Conservation (phyloP, 2,797 vertebrate genomes). For the Rhinichthys osculus region DNA sequence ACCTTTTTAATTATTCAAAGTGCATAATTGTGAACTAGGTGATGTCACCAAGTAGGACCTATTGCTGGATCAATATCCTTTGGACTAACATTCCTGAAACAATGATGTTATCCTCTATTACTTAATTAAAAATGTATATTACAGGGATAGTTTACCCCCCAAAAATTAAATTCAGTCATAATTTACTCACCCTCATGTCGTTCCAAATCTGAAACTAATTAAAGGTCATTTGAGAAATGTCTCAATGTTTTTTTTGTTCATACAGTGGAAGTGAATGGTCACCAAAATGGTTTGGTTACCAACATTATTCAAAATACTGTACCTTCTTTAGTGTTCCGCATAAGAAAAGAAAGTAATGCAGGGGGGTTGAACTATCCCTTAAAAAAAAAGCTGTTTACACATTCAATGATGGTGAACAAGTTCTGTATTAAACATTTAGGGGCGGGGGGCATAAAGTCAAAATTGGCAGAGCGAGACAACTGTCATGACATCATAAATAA, state of each 20-base stretch:
- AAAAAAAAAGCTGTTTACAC: background rate
- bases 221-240: background rate
- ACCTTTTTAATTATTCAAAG: constrained; percentile 7
- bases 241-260: background rate
- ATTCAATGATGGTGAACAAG: background rate
- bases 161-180: background rate
- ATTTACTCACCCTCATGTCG: background rate
- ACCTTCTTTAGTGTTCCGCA: background rate
- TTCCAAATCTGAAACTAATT: background rate
- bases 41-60: constrained; percentile 1
- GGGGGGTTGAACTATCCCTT: background rate
- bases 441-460: background rate
- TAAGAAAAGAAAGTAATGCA: background rate
- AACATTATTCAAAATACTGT: background rate
- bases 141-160: background rate
- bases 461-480: no score
- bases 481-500: background rate
- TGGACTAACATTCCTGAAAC: background rate
- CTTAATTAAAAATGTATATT: background rate
- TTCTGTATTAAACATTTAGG: background rate
- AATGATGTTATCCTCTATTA: background rate
- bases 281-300: background rate
- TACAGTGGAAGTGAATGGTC: background rate
- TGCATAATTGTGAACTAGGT: background rate
- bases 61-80: background rate